Percentiles rank a stretch among this genome's conserved stretches.
Evolutionary conservation across 2,888 invertebrate genomes (phyloP).

Genomic region (Julus scanicus): DNA sequence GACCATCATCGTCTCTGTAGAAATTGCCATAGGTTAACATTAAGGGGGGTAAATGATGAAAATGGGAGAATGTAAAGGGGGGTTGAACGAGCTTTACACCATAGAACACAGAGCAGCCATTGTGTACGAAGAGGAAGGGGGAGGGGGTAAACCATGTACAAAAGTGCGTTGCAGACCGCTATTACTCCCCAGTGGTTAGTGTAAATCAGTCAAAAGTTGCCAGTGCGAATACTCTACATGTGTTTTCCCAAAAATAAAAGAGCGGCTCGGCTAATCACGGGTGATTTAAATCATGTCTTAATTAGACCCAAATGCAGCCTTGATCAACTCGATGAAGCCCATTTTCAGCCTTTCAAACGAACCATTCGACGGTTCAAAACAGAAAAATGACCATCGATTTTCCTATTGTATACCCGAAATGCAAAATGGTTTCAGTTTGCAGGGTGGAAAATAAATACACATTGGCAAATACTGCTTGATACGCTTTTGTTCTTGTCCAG

Average conservation of each 20-base stretch:
- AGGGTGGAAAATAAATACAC: too few species aligned
- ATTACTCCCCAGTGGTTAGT: slow-evolving; percentile 46
- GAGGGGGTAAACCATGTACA: background rate
- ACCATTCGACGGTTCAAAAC: background rate
- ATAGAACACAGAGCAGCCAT: background rate
- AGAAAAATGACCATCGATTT: slow-evolving; percentile 2
- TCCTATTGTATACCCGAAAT: background rate
- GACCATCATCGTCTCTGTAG: slow-evolving; percentile 24
- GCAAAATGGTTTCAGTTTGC: background rate
- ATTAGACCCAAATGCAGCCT: slow-evolving; percentile 22
- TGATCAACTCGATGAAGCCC: background rate
- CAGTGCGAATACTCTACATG: slow-evolving; percentile 10
- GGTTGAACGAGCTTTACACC: background rate
- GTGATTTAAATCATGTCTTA: slow-evolving; percentile 36
- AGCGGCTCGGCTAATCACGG: background rate
- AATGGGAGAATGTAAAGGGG: background rate
- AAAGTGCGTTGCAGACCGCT: slow-evolving; percentile 43
- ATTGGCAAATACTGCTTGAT: too few species aligned
- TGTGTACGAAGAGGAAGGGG: background rate
- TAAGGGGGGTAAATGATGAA: slow-evolving; percentile 22
- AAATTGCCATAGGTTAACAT: slow-evolving; percentile 47
- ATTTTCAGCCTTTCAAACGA: background rate
- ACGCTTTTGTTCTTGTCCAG: too few species aligned
- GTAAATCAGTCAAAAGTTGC: slow-evolving; percentile 47
- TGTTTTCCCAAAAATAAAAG: slow-evolving; percentile 15